These are phyloP conservation scores for Beris morrisii DNA, from an alignment of 2,888 invertebrate species.

Conservation along the genomic window DNA sequence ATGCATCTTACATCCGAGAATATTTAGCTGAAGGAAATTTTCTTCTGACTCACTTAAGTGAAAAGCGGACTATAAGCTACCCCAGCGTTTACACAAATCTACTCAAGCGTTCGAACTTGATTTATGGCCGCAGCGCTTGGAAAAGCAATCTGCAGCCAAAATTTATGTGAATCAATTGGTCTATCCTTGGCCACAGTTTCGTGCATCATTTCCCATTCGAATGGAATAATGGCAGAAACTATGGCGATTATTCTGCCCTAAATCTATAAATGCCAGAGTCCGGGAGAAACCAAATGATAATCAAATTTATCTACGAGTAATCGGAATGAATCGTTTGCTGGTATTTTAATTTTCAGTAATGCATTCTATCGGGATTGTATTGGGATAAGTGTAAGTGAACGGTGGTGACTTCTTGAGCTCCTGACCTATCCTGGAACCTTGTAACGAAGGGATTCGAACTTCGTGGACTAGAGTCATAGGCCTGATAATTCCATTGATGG, in stretches of 20 bases:
- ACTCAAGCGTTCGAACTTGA: constrained; percentile 26
- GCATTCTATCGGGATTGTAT: too few relatives aligned
- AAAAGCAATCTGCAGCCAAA: constrained; percentile 22
- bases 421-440: too few relatives aligned
- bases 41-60: not conserved
- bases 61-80: not conserved
- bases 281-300: constrained; percentile 1
- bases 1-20: constrained; percentile 1
- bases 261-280: constrained; percentile 7
- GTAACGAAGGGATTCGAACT: too few relatives aligned
- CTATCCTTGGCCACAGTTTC: constrained; percentile 23
- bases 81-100: constrained; percentile 20
- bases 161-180: constrained; percentile 31
- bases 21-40: not conserved
- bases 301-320: constrained; percentile 3
- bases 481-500: too few relatives aligned
- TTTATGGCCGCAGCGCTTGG: constrained; percentile 19
- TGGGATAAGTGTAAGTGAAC: too few relatives aligned
- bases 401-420: too few relatives aligned
- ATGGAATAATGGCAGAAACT: constrained; percentile 12
- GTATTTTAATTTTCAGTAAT: too few relatives aligned
- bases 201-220: not conserved
- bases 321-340: too few relatives aligned
- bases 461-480: too few relatives aligned
- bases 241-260: constrained; percentile 16